phyloP scores from a whole-genome alignment of 1,140 invertebrate species.

The Cherax quadricarinatus region DNA sequence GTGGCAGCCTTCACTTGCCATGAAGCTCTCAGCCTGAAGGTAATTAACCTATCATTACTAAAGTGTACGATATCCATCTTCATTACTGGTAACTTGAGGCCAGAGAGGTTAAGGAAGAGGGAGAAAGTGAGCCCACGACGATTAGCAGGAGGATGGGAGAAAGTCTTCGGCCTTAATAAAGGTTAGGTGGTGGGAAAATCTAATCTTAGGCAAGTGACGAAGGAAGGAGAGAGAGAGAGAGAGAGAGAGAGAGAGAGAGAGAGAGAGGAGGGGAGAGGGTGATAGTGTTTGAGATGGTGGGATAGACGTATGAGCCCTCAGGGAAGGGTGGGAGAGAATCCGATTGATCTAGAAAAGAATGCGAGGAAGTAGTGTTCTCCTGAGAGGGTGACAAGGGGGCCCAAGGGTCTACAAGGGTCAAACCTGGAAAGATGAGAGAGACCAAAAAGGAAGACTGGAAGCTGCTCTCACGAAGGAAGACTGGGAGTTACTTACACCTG shows the following conservation, averaged over 20 bases:
- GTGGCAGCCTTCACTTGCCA: background rate
- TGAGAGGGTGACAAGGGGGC: too few species aligned
- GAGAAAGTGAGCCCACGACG: background rate
- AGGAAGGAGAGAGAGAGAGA: background rate
- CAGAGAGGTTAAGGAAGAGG: background rate
- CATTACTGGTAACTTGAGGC: constrained; percentile 21
- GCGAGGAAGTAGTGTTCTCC: too few species aligned
- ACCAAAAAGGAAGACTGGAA: too few species aligned
- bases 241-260: background rate
- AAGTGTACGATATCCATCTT: constrained; percentile 34
- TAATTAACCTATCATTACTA: constrained; percentile 30
- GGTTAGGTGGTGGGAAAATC: background rate
- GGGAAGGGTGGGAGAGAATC: too few species aligned
- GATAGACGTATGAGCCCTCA: background rate
- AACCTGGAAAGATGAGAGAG: too few species aligned
- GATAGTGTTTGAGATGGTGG: background rate
- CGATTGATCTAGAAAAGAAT: too few species aligned
- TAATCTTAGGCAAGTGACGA: background rate
- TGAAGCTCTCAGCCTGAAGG: background rate
- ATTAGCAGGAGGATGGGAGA: background rate
- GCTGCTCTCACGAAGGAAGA: too few species aligned
- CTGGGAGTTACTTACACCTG: too few species aligned
- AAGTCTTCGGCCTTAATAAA: too few species aligned
- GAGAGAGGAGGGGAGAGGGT: too few species aligned
- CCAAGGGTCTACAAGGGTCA: too few species aligned